Evolutionary conservation across 2,888 invertebrate genomes (phyloP).

Genomic region (Standfussiana lucernea): DNA sequence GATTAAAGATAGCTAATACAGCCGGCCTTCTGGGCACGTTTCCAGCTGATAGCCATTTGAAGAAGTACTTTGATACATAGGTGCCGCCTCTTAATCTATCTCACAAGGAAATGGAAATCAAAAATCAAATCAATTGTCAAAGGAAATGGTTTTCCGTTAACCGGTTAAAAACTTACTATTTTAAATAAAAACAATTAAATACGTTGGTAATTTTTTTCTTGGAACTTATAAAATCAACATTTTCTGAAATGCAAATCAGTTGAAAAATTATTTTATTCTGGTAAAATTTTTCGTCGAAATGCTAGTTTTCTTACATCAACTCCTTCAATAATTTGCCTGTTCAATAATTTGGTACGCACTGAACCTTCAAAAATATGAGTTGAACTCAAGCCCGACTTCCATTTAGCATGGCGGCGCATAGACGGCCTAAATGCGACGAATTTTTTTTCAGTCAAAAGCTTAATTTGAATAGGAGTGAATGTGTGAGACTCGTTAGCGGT

Average conservation of each 20-base stretch:
- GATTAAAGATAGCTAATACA: too few relatives aligned
- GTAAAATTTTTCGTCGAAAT: background rate
- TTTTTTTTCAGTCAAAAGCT: conserved; percentile 75
- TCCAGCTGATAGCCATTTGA: background rate
- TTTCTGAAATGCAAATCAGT: too few relatives aligned
- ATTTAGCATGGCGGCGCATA: conserved; percentile 57
- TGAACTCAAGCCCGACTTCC: conserved; percentile 47
- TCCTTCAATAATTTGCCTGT: background rate
- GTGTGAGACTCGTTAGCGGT: conserved; percentile 75
- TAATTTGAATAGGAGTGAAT: conserved; percentile 82
- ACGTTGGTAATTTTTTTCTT: too few relatives aligned
- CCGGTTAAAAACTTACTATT: too few relatives aligned
- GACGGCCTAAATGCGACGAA: conserved; percentile 75
- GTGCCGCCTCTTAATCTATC: too few relatives aligned
- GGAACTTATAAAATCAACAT: background rate
- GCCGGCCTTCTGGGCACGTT: background rate
- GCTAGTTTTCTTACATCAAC: background rate
- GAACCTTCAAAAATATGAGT: conserved; percentile 49
- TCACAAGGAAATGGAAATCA: background rate
- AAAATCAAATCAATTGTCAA: too few relatives aligned
- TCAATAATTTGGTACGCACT: conserved; percentile 39
- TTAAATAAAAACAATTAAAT: too few relatives aligned
- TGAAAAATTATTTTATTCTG: background rate
- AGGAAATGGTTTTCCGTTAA: too few relatives aligned
- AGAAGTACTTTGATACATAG: background rate